Percentiles rank a stretch among this genome's conserved stretches.
These are phyloP conservation scores for Apus apus DNA, from an alignment of 2,113 vertebrate genomes.

Conservation along the genomic window DNA sequence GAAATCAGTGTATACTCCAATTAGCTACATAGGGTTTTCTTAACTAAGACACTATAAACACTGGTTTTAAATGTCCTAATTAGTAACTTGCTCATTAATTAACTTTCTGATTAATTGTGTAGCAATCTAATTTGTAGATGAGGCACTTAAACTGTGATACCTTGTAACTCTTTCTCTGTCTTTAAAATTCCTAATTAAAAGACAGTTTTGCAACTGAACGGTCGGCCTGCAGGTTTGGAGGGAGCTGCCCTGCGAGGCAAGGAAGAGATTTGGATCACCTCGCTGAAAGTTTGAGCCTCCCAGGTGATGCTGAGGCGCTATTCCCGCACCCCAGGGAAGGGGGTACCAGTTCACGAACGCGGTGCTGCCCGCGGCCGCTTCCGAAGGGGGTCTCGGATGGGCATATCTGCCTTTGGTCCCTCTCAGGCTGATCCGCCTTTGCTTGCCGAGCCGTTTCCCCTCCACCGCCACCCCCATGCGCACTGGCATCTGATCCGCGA, in stretches of 20 bases:
- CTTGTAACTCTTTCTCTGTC: constrained; percentile 77
- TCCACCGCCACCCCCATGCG: neutral
- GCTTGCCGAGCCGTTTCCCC: neutral
- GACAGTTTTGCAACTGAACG: constrained; percentile 39
- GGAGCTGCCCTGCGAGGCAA: neutral
- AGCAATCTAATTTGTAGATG: constrained; percentile 85
- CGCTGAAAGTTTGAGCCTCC: neutral
- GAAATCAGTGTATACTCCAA: constrained; percentile 78
- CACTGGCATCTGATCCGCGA: constrained; percentile 4
- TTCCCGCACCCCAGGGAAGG: neutral
- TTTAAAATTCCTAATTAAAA: constrained; percentile 75
- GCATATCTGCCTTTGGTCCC: neutral
- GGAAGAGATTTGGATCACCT: neutral
- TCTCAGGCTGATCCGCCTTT: neutral
- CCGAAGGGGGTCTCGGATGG: neutral
- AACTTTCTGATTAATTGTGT: constrained; percentile 86
- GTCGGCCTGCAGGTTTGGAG: neutral
- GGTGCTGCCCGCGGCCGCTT: accelerated
- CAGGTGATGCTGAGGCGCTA: neutral
- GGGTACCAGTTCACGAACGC: too few species aligned
- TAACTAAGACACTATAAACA: constrained; percentile 78
- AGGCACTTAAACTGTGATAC: constrained; percentile 80
- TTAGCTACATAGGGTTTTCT: constrained; percentile 69
- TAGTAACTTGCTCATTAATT: constrained; percentile 87
- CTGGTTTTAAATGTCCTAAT: constrained; percentile 83